Conservation (phyloP, 2,888 invertebrate genomes). For the Ochropleura leucogaster region DNA sequence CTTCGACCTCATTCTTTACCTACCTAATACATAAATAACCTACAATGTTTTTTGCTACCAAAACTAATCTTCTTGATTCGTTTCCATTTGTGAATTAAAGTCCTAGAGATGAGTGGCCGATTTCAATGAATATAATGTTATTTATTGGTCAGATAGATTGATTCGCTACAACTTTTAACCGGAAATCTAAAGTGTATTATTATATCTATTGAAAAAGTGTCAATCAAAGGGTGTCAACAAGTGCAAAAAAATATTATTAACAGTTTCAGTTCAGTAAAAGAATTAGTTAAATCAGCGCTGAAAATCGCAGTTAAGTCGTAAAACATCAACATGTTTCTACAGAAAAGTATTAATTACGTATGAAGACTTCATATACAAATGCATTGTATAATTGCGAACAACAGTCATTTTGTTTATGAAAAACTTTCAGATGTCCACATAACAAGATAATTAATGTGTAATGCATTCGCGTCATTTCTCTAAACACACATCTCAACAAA, state of each 20-base stretch:
- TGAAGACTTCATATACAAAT: neutral
- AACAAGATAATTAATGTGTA: constrained; percentile 8
- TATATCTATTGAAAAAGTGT: neutral
- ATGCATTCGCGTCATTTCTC: constrained; percentile 26
- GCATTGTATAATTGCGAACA: constrained; percentile 18
- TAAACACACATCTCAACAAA: neutral
- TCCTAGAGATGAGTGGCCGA: neutral
- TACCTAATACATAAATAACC: neutral
- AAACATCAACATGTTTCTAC: neutral
- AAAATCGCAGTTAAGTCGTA: neutral
- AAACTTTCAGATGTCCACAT: constrained; percentile 35
- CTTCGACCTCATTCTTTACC: constrained; percentile 16
- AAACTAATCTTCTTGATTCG: neutral
- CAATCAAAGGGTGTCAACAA: constrained; percentile 15
- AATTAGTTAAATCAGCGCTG: neutral
- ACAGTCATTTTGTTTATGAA: constrained; percentile 19
- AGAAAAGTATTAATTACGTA: neutral
- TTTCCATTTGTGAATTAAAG: constrained; percentile 13
- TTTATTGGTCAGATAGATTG: constrained; percentile 1
- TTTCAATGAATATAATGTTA: neutral
- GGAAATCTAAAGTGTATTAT: neutral
- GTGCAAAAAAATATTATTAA: neutral
- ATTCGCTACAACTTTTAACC: neutral
- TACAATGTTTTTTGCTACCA: neutral
- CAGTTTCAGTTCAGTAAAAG: neutral